Percentiles rank a stretch among this genome's conserved stretches.
Conservation (phyloP, 35 echinoderm and acorn worm species). For the Patiria miniata region DNA sequence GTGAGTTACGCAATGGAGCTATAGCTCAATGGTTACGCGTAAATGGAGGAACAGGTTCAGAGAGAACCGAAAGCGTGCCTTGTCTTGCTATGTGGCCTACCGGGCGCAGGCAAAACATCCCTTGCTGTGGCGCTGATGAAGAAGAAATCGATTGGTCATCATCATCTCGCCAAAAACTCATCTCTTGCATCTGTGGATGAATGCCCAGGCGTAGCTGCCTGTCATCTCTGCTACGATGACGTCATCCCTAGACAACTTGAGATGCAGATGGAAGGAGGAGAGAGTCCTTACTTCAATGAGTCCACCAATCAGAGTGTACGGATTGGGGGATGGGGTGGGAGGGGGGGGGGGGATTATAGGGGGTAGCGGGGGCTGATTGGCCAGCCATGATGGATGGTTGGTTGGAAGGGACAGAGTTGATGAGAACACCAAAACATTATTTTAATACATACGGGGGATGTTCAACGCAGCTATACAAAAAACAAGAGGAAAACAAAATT, state of each 20-base stretch:
- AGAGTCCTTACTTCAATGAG: not conserved
- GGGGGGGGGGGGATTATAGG: too few relatives aligned
- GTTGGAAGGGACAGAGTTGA: too few relatives aligned
- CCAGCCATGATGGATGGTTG: too few relatives aligned
- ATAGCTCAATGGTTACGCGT: too few relatives aligned
- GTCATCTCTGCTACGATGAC: conserved; percentile 50
- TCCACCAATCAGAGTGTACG: not conserved
- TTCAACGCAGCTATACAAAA: too few relatives aligned
- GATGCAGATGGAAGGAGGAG: not conserved
- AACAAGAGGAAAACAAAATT: too few relatives aligned
- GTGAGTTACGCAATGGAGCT: too few relatives aligned
- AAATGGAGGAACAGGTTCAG: too few relatives aligned
- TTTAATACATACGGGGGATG: too few relatives aligned
- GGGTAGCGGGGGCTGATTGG: too few relatives aligned
- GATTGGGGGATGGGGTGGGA: not conserved
- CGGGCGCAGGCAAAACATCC: conserved; percentile 70
- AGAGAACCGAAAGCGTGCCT: conserved; percentile 23
- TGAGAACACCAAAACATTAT: too few relatives aligned
- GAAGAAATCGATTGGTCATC: not conserved
- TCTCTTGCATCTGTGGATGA: not conserved
- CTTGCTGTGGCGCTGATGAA: not conserved
- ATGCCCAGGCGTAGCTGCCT: not conserved
- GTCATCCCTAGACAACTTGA: conserved; percentile 33
- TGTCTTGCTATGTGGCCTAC: conserved; percentile 55
- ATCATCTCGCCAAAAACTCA: not conserved